Base-by-base conservation (phyloP, 2,797 vertebrate species). In the Acanthurus lineatus region DNA sequence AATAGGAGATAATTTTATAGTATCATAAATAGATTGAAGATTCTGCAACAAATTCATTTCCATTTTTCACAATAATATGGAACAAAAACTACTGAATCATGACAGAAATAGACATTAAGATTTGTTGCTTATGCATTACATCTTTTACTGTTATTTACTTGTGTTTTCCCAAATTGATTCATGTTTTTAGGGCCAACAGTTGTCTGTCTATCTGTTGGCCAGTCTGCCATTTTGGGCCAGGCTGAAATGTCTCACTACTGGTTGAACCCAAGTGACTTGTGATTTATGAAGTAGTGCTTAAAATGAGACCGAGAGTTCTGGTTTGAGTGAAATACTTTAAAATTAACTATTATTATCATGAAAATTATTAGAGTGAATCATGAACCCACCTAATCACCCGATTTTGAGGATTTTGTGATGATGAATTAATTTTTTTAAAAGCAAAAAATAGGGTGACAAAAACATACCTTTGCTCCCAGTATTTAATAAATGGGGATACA, bases 1-100 rank as follows among this genome's bases (percentile, higher is more conserved):
- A 15, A 49, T 0, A 17, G 9, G 32, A 28, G 12, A 11, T 4
- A 40, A 20, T 17, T 15, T 48, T 61, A 10, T 16, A 22, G 28
- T 28, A 40, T 54, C 28, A 62, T 51, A 51, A 48, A 56, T n/a
- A 63, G 19, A 53, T 66, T 63, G 38, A 32, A 3, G 9, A 49
- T 44, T 51, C 35, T 40, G 48, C 48, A 42, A 8, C 59, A 8
- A 70, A 35, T 75, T 73, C 2, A 73, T 71, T 48, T 63, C 22
- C 45, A 20, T 60, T 62, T 49, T 53, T 28, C n/a, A 45, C 38
- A 68, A 17, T 73, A 15, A 69, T n/a, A n/a, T 52, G 35, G 17
- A 15, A 47, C 51, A 20, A 20, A 48, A n/a, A 32, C 15, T 17
- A 8, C n/a, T 53, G 40, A 69, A 80, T 54, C 15, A 62, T 6